These are phyloP conservation scores for Acrossocheilus wenchowensis DNA, from an alignment of 2,797 vertebrate genomes.

Conservation along the genomic window DNA sequence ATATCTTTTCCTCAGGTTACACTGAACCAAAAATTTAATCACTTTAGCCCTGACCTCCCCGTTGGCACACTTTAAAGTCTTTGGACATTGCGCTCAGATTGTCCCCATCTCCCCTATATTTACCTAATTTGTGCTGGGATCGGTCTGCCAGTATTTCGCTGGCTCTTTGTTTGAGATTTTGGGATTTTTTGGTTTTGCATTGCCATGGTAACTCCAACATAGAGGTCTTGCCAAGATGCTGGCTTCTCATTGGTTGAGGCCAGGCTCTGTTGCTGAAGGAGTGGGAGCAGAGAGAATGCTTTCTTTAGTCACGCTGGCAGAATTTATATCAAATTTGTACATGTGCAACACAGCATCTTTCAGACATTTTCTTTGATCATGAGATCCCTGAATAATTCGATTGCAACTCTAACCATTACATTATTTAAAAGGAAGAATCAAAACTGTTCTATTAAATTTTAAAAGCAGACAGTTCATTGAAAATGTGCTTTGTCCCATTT, in stretches of 20 bases:
- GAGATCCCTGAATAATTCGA: slow-evolving; percentile 24
- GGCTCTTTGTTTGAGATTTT: slow-evolving; percentile 59
- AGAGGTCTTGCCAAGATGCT: slow-evolving; percentile 66
- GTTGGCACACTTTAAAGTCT: slow-evolving; percentile 32
- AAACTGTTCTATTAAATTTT: neutral
- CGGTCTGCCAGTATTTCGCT: slow-evolving; percentile 48
- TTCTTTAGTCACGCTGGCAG: slow-evolving; percentile 70
- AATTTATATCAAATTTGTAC: slow-evolving; percentile 35
- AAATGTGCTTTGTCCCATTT: neutral
- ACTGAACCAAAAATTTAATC: slow-evolving; percentile 26
- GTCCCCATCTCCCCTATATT: slow-evolving; percentile 37
- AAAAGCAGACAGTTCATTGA: neutral
- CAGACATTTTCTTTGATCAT: slow-evolving; percentile 68
- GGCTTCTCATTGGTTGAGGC: slow-evolving; percentile 66
- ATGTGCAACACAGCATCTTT: slow-evolving; percentile 46
- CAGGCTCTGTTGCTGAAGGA: slow-evolving; percentile 67
- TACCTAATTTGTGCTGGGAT: slow-evolving; percentile 13
- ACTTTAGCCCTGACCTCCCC: slow-evolving; percentile 43
- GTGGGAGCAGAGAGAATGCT: slow-evolving; percentile 68
- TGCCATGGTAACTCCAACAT: slow-evolving; percentile 78
- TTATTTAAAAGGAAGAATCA: slow-evolving; percentile 18
- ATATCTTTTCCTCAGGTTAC: slow-evolving; percentile 25
- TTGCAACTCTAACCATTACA: slow-evolving; percentile 12
- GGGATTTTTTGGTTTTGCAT: slow-evolving; percentile 74
- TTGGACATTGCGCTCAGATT: slow-evolving; percentile 34